A percentile compares a stretch with the other conserved stretches of the same genome.
Evolutionary conservation across 2,888 invertebrate genomes (phyloP).

Genomic region (Podabrus alpinus): DNA sequence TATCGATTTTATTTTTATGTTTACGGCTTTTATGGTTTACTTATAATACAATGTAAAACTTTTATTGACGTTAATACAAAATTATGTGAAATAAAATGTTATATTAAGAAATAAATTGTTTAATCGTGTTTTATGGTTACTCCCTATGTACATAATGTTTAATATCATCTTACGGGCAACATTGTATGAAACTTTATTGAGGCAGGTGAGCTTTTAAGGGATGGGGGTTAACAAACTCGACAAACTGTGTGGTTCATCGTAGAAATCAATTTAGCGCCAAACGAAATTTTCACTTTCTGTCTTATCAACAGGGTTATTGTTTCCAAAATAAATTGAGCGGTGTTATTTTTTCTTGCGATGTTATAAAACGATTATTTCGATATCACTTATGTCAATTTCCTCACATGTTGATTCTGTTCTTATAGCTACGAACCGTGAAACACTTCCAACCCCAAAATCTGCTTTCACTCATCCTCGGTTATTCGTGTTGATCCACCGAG

Average conservation of each 20-base stretch:
- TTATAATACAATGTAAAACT: background rate
- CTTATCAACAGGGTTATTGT: background rate
- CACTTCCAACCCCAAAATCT: constrained; percentile 1
- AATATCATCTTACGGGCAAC: background rate
- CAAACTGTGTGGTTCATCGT: background rate
- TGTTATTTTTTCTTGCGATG: background rate
- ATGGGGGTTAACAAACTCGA: background rate
- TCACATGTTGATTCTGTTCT: constrained; percentile 3
- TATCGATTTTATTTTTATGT: background rate
- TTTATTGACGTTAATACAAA: background rate
- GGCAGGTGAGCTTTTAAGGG: background rate
- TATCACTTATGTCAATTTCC: background rate
- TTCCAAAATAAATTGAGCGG: background rate
- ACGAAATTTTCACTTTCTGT: background rate
- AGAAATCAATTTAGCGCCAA: background rate
- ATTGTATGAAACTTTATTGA: background rate
- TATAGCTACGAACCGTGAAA: background rate
- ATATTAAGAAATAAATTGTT: background rate
- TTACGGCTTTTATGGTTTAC: background rate
- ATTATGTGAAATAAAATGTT: background rate
- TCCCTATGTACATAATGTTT: background rate
- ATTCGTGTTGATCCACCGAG: constrained; percentile 3
- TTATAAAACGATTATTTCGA: background rate
- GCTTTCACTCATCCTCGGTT: background rate
- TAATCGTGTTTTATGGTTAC: background rate